These are phyloP conservation scores for Myanophis thanlyinensis DNA, from an alignment of 2,113 vertebrate genomes.

Conservation along the genomic window DNA sequence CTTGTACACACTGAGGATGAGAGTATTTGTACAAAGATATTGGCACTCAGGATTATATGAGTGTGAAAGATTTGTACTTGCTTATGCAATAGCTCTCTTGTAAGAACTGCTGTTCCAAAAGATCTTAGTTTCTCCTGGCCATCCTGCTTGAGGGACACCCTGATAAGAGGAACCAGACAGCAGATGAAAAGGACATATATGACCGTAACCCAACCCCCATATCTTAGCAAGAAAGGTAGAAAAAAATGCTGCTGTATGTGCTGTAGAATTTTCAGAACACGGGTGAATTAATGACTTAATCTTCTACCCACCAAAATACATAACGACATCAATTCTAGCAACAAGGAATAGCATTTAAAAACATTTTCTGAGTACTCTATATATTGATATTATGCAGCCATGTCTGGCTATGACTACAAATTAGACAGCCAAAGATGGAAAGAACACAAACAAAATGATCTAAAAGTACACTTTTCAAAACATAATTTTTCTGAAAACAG, in stretches of 20 bases:
- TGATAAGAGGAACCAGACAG: neutral
- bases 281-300: neutral
- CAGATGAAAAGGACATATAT: neutral
- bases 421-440: neutral
- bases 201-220: neutral
- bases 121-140: neutral
- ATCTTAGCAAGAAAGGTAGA: neutral
- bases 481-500: neutral
- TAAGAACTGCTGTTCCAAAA: neutral
- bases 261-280: neutral
- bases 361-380: neutral
- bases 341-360: neutral
- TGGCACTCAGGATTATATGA: neutral
- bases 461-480: neutral
- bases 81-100: neutral
- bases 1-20: neutral
- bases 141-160: neutral
- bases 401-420: neutral
- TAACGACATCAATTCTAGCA: neutral
- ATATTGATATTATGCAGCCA: neutral
- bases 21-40: constrained; percentile 4
- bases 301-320: too few species aligned
- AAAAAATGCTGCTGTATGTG: neutral
- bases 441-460: neutral
- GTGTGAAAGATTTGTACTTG: neutral